Base-by-base conservation (phyloP, 2,888 invertebrate genomes). In the Calameuta filiformis region DNA sequence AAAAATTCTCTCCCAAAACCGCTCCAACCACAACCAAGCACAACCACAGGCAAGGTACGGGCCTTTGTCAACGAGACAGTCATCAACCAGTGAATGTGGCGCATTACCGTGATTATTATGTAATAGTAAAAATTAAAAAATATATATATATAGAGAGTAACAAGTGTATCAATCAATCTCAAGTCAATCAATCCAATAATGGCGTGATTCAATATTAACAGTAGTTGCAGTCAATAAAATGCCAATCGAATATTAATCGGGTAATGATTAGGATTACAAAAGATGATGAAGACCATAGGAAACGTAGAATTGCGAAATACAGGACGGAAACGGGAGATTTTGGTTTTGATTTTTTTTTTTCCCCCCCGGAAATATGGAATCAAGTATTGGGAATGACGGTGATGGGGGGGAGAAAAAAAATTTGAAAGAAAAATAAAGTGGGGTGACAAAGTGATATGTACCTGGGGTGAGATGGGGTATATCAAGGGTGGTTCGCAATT, bases 21-120 rank as follows among this genome's bases (percentile, higher is more conserved):
- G 90, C 90, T 90, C 89, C 90, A 90, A 91, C 91, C 91, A 91
- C 91, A 91, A 91, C 91, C 91, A 91, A 91, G 90, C 90, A 91
- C 90, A 91, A 90, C 89, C 90, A 90, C 90, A 91, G 90, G 90
- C 91, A 91, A 90, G 88, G 89, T 91, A 86, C 88, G 87, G 89
- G 88, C 90, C 90, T 90, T 90, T 89, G 87, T 86, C 88, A 88
- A 91, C 89, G 88, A 89, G 90, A 90, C 89, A 90, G 85, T 90
- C 89, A 89, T 89, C 84, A 89, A 90, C 87, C 88, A 89, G 88
- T 90, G 88, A 89, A 88, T 88, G 89, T 88, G 90, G 88, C 89
- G 89, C 90, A 90, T 89, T 90, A 90, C 90, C 89, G 90, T 90
- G 89, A 90, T 89, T 89, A 89, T 89, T 87, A 88, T 90, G 85